A percentile compares a stretch with the other conserved stretches of the same genome.
Evolutionary conservation across 2,797 vertebrate genomes (phyloP).

Genomic region (Sardinella longiceps): DNA sequence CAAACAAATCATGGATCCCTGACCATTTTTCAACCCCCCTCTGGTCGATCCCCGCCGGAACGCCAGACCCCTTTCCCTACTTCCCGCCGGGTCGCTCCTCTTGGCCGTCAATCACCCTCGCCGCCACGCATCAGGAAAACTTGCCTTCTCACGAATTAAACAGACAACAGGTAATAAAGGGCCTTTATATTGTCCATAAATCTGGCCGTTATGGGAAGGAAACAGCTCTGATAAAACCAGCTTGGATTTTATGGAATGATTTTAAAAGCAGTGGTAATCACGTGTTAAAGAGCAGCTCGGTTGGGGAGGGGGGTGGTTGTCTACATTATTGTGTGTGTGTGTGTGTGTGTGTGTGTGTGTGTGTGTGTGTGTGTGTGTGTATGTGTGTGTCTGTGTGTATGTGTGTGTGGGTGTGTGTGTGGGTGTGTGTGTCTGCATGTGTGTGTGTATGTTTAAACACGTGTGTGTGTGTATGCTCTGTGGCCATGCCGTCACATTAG

Average conservation of each 20-base stretch:
- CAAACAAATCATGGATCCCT: conserved; percentile 57
- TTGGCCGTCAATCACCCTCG: conserved; percentile 10
- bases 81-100: conserved; percentile 40
- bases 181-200: conserved; percentile 37
- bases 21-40: conserved; percentile 47
- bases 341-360: not conserved
- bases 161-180: conserved; percentile 45
- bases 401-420: not conserved
- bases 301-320: not conserved
- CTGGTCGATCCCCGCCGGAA: conserved; percentile 21
- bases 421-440: not conserved
- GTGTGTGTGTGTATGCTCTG: not conserved
- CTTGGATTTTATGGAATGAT: conserved; percentile 40
- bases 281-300: not conserved
- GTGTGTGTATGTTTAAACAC: not conserved
- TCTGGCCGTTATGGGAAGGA: conserved; percentile 43
- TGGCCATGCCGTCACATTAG: not conserved
- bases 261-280: conserved; percentile 33
- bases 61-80: not conserved
- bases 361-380: not conserved
- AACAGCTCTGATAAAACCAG: conserved; percentile 35
- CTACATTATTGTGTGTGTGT: not conserved
- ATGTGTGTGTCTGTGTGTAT: not conserved
- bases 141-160: conserved; percentile 25
- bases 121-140: conserved; percentile 7